Evolutionary conservation across 1,140 invertebrate genomes (phyloP).

Genomic region (Pseudomyrmex cubaensis): DNA sequence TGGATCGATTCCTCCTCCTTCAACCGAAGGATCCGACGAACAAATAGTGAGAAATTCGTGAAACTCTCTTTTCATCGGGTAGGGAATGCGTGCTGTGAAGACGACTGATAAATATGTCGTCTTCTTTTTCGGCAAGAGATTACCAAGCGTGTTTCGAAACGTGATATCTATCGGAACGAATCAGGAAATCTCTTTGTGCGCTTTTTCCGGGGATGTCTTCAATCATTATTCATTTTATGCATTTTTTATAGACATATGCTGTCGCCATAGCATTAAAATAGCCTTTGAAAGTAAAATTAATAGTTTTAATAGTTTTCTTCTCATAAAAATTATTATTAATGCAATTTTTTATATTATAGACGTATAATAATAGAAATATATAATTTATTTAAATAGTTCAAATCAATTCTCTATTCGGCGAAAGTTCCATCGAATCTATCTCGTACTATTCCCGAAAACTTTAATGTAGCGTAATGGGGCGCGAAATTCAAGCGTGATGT

Average conservation of each 20-base stretch:
- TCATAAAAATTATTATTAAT: neutral
- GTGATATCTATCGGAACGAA: slow-evolving; percentile 42
- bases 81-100: slow-evolving; percentile 20
- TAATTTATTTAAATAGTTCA: neutral
- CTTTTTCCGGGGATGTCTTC: slow-evolving; percentile 28
- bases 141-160: slow-evolving; percentile 29
- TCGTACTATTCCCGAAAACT: slow-evolving; percentile 8
- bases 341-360: neutral
- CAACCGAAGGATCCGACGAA: slow-evolving; percentile 64
- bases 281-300: neutral
- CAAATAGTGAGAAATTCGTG: slow-evolving; percentile 60
- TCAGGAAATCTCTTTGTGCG: slow-evolving; percentile 49
- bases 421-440: neutral
- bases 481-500: slow-evolving; percentile 41
- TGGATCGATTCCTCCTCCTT: slow-evolving; percentile 68
- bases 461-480: slow-evolving; percentile 46
- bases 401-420: no score
- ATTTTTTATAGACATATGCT: neutral
- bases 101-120: slow-evolving; percentile 62
- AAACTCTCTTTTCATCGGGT: slow-evolving; percentile 39
- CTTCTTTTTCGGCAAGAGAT: slow-evolving; percentile 11
- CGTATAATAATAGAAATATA: neutral
- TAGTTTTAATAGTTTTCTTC: neutral
- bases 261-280: neutral
- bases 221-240: neutral